A percentile compares a stretch with the other conserved stretches of the same genome.
Evolutionary conservation across 2,888 invertebrate species (phyloP).

Genomic region (Lamellibrachia satsuma): DNA sequence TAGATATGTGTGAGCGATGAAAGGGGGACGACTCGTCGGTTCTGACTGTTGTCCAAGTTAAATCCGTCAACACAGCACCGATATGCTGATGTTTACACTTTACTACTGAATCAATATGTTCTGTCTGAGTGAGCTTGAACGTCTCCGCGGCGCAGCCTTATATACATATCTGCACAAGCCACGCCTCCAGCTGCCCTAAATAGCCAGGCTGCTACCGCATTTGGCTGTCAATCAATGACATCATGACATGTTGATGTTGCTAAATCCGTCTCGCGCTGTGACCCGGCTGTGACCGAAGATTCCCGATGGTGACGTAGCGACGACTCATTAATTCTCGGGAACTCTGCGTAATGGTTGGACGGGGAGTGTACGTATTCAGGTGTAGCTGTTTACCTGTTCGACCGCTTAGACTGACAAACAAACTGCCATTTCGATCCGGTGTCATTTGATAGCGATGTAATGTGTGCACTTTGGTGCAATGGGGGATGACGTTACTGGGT

Average conservation of each 20-base stretch:
- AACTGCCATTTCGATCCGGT: background rate
- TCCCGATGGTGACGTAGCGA: background rate
- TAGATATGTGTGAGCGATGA: background rate
- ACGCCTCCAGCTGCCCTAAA: background rate
- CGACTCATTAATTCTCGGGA: constrained; percentile 12
- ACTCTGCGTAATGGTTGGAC: background rate
- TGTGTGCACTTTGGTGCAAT: background rate
- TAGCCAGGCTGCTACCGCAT: background rate
- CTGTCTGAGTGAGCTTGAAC: background rate
- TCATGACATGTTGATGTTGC: constrained; percentile 3
- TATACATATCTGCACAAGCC: background rate
- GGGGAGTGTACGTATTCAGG: background rate
- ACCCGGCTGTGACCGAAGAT: background rate
- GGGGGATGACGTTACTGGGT: background rate
- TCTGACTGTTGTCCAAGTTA: background rate
- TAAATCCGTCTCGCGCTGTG: background rate
- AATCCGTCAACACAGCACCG: background rate
- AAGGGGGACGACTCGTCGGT: background rate
- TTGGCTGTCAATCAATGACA: background rate
- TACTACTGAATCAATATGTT: background rate
- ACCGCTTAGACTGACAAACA: background rate
- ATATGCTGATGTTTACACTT: background rate
- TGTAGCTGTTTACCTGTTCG: background rate
- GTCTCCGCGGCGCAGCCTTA: background rate
- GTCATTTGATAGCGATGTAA: background rate